Evolutionary conservation across 1,140 invertebrate species (phyloP), one percentile per base, ranked within the genome.

Genomic region (Polypedilum pembai): DNA sequence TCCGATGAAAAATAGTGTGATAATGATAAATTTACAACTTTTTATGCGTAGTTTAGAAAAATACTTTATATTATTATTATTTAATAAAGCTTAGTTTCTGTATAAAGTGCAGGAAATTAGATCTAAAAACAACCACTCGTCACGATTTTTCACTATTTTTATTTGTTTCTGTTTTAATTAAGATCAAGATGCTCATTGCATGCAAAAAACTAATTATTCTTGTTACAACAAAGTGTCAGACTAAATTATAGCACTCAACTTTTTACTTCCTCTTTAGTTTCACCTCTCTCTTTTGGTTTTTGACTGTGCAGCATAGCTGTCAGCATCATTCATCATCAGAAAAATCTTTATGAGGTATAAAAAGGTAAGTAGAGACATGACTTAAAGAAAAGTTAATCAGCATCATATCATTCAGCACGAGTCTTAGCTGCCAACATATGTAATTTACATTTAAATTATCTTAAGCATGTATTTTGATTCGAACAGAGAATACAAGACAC

Each of bases 161-260:
- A 33, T 1, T 33, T 33, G 24, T 33, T 33, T 33, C 5, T 5
- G 5, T 33, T 33, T 33, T 33, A 33, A 33, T 33, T 33, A 33
- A 5, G 24, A 33, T 33, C 8, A 56, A 56, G 45, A 56, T n/a
- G 12, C 3, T 56, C 45, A 56, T 56, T n/a, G 45, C 45, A n/a
- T 56, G 45, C 12, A 12, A 56, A 56, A 56, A 4, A 56, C n/a
- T 56, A 56, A 56, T 56, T 56, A 56, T 56, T 56, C 45, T n/a
- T n/a, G 45, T n/a, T 33, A 12, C 45, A 56, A 56, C 45, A 56
- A 56, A 56, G 45, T 56, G 45, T 56, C 45, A 56, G 45, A 56
- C 8, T 56, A n/a, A 56, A 56, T 56, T 56, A 56, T 15, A 56
- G 45, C 45, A 56, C 12, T 56, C 12, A 56, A 56, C 45, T 56